These are phyloP conservation scores for Uropsilus gracilis DNA, from an alignment of 2,113 vertebrate species.

Conservation along the genomic window DNA sequence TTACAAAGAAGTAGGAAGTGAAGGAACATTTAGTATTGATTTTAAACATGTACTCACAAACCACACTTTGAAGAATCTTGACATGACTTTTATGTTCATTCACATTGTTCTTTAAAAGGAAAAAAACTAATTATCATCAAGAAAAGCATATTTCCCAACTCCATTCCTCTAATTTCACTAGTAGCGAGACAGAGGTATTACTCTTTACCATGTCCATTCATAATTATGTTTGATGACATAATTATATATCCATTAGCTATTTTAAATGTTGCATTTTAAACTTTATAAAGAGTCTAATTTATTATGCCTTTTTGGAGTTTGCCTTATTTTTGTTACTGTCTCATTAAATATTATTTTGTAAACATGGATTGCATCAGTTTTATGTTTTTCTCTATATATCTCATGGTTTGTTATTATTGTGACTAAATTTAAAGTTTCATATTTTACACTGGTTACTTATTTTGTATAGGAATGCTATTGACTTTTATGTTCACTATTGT, in stretches of 20 bases:
- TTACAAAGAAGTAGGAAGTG: background rate
- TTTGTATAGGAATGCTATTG: background rate
- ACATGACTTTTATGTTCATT: background rate
- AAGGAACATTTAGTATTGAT: background rate
- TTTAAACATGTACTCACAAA: background rate
- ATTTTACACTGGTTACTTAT: background rate
- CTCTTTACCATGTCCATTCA: background rate
- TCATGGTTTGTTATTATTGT: background rate
- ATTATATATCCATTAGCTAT: background rate
- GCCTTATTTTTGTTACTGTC: background rate
- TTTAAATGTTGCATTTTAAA: background rate
- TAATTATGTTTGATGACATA: background rate
- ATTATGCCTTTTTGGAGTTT: background rate
- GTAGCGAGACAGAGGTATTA: background rate
- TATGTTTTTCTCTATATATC: background rate
- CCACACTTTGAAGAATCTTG: background rate
- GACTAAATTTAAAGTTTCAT: background rate
- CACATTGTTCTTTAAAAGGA: background rate
- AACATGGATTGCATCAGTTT: background rate
- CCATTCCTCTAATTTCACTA: background rate
- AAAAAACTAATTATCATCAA: background rate
- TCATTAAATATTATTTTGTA: background rate
- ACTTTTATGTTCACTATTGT: background rate
- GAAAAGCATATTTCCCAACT: background rate
- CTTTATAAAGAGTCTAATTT: background rate